Percentiles rank a stretch among this genome's conserved stretches.
These are phyloP conservation scores for Aleadryas rufinucha DNA, from an alignment of 2,113 vertebrate genomes.

Conservation along the genomic window DNA sequence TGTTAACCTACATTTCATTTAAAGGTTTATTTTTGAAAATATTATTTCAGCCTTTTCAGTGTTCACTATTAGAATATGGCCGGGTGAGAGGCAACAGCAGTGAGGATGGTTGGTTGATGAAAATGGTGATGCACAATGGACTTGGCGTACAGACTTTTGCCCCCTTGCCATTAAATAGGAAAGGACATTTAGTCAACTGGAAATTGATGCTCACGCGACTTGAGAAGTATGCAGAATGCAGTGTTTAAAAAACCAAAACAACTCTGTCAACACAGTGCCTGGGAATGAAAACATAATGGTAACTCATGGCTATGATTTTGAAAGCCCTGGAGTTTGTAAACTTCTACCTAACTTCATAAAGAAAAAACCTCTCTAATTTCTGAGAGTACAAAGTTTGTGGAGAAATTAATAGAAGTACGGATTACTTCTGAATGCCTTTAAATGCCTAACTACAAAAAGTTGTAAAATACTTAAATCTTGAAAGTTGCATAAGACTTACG, in stretches of 20 bases:
- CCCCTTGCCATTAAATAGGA: not conserved
- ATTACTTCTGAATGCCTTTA: not conserved
- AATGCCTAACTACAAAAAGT: not conserved
- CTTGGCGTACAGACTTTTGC: not conserved
- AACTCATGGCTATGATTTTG: not conserved
- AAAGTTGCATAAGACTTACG: not conserved
- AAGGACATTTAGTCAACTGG: not conserved
- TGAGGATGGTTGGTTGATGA: not conserved
- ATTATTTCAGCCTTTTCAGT: not conserved
- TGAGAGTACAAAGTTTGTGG: not conserved
- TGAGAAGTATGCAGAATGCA: not conserved
- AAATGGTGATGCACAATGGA: not conserved
- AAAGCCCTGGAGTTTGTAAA: not conserved
- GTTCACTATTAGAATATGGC: not conserved
- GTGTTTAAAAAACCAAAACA: not conserved
- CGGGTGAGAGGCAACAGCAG: not conserved
- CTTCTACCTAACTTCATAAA: not conserved
- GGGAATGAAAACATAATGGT: not conserved
- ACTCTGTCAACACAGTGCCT: not conserved
- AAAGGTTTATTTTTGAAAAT: not conserved
- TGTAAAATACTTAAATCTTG: not conserved
- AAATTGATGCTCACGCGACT: not conserved
- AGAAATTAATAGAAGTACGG: not conserved
- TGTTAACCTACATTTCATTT: not conserved
- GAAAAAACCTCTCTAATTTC: accelerated